These are phyloP conservation scores for Diadumene lineata DNA, from an alignment of 92 coral and sea anemone species.

Conservation along the genomic window DNA sequence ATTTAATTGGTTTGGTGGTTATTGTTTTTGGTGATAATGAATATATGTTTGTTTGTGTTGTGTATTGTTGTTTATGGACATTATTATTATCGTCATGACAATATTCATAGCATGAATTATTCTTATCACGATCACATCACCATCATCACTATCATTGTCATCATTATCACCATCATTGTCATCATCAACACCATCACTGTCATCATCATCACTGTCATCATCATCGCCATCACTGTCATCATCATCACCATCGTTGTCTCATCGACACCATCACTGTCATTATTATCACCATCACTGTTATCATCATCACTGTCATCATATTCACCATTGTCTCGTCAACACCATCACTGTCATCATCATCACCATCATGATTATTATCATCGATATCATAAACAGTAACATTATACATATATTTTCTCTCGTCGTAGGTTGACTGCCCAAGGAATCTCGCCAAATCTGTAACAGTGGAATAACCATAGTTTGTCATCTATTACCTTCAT, in stretches of 20 bases:
- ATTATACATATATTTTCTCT: not conserved
- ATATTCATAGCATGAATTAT: not conserved
- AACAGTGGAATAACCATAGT: conserved; percentile 76
- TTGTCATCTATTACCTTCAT: not conserved
- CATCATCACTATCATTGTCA: not conserved
- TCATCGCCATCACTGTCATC: not conserved
- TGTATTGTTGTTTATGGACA: not conserved
- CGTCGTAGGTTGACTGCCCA: conserved; percentile 89
- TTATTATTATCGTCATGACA: not conserved
- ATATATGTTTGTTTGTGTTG: too few species aligned
- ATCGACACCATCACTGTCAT: not conserved
- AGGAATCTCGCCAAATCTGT: conserved; percentile 96
- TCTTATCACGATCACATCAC: not conserved
- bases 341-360: not conserved
- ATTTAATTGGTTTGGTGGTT: too few species aligned
- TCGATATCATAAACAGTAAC: not conserved
- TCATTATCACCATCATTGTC: not conserved
- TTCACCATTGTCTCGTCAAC: not conserved
- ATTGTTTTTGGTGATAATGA: too few species aligned
- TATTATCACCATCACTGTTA: not conserved
- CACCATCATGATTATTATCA: not conserved
- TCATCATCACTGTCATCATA: not conserved
- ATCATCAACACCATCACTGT: not conserved
- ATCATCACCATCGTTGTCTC: not conserved
- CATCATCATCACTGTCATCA: not conserved